These are phyloP conservation scores for Maccullochella peelii DNA, from an alignment of 2,113 vertebrate genomes.

Conservation along the genomic window DNA sequence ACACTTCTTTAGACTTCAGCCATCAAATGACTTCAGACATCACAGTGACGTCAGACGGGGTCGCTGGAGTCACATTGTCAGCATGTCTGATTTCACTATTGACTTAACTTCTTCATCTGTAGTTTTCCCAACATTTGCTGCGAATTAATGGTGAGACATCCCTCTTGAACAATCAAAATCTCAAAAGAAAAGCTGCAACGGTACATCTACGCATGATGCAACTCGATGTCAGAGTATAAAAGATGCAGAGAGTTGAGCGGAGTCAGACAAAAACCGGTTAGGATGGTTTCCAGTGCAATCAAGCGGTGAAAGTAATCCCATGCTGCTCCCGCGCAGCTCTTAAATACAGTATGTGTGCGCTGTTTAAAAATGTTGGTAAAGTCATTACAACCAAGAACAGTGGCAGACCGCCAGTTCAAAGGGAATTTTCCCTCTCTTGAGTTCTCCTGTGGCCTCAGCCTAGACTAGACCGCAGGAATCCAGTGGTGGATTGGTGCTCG, in stretches of 20 bases:
- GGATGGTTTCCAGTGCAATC: constrained; percentile 61
- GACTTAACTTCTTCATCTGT: constrained; percentile 33
- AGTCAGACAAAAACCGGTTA: constrained; percentile 52
- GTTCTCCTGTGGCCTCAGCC: constrained; percentile 78
- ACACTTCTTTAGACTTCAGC: constrained; percentile 61
- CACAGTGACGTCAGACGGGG: constrained; percentile 65
- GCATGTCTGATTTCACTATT: constrained; percentile 52
- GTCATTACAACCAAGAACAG: constrained; percentile 78
- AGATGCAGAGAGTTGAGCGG: constrained; percentile 22
- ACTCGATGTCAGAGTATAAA: constrained; percentile 41
- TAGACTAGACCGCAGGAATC: constrained; percentile 84
- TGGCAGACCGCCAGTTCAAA: constrained; percentile 82
- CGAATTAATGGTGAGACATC: constrained; percentile 33
- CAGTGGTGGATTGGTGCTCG: constrained; percentile 66
- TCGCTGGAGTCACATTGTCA: constrained; percentile 54
- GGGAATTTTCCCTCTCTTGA: constrained; percentile 80
- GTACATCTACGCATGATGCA: constrained; percentile 52
- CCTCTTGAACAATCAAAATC: constrained; percentile 28
- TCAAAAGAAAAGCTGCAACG: constrained; percentile 22
- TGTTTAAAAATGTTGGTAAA: constrained; percentile 79
- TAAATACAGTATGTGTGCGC: constrained; percentile 65
- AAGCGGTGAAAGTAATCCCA: constrained; percentile 59
- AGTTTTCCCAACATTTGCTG: constrained; percentile 58
- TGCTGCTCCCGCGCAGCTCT: constrained; percentile 56
- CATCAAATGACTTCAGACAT: too few species aligned